These are phyloP conservation scores for Scaptomyza tumidula DNA, from an alignment of 2,888 invertebrate genomes.

Conservation along the genomic window DNA sequence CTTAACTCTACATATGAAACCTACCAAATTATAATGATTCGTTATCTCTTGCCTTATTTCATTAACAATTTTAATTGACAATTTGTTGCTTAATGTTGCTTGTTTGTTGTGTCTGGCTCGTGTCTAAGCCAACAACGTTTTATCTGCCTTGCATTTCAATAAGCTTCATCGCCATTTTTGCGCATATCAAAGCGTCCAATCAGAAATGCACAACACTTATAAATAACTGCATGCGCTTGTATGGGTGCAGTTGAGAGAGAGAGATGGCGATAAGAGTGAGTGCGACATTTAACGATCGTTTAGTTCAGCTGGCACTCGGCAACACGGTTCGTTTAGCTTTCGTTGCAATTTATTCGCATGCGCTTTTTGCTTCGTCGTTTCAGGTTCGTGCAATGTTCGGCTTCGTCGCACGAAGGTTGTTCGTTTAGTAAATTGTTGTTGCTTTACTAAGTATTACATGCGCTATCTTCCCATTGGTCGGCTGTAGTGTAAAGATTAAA, in stretches of 20 bases:
- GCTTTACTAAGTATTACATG: conserved; percentile 14
- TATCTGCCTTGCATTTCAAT: conserved; percentile 39
- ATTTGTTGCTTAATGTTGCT: neutral
- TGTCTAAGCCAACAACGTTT: conserved; percentile 31
- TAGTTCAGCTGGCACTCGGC: conserved; percentile 22
- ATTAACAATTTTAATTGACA: no score
- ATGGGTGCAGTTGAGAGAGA: conserved; percentile 26
- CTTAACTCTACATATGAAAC: neutral
- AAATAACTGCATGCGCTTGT: conserved; percentile 10
- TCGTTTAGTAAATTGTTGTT: conserved; percentile 12
- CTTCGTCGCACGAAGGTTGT: conserved; percentile 54
- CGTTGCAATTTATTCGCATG: conserved; percentile 66
- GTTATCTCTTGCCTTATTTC: conserved; percentile 16
- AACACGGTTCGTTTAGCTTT: conserved; percentile 12
- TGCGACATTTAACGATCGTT: conserved; percentile 29
- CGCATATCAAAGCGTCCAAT: conserved; percentile 62
- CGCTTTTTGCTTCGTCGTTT: conserved; percentile 58
- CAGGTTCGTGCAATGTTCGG: conserved; percentile 63
- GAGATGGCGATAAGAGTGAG: neutral
- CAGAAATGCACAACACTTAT: conserved; percentile 44
- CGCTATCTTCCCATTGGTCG: conserved; percentile 27
- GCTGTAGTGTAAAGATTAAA: neutral
- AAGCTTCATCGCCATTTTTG: conserved; percentile 60
- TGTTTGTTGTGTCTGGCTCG: conserved; percentile 37
- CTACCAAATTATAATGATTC: neutral